A percentile compares a stretch with the other conserved stretches of the same genome.
Conservation (phyloP, 2,113 vertebrate species). For the Stegostoma tigrinum region DNA sequence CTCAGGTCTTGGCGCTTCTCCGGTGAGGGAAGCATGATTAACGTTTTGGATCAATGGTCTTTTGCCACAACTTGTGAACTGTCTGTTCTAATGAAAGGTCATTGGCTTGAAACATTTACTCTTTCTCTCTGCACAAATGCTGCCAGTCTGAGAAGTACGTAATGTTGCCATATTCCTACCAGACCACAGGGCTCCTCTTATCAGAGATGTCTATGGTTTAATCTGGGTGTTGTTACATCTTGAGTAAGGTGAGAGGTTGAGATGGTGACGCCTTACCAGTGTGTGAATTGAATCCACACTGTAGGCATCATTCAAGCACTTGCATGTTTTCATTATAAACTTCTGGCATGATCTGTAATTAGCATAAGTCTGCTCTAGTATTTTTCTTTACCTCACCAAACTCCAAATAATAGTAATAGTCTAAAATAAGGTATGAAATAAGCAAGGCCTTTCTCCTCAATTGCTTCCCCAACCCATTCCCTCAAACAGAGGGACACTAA, state of each 20-base stretch:
- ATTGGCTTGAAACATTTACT: background rate
- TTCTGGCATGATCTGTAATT: too few relatives aligned
- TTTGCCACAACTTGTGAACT: background rate
- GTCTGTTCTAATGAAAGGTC: background rate
- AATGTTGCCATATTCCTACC: too few relatives aligned
- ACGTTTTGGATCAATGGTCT: background rate
- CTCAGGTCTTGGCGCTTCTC: background rate
- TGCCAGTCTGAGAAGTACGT: background rate
- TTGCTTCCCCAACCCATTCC: too few relatives aligned
- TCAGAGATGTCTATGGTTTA: too few relatives aligned
- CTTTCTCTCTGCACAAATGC: background rate
- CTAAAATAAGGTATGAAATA: background rate
- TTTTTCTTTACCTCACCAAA: background rate
- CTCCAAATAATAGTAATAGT: too few relatives aligned
- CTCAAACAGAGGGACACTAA: background rate
- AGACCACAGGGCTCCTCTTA: too few relatives aligned
- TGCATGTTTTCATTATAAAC: too few relatives aligned
- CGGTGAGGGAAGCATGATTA: background rate
- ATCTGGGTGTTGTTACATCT: too few relatives aligned
- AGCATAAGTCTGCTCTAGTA: background rate
- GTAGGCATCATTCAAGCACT: too few relatives aligned
- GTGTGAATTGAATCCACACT: too few relatives aligned
- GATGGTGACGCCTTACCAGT: too few relatives aligned
- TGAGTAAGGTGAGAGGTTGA: too few relatives aligned
- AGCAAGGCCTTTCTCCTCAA: background rate